Evolutionary conservation across 2,797 vertebrate species (phyloP), one percentile per base, ranked within the genome.

Genomic region (Poecile montanus): DNA sequence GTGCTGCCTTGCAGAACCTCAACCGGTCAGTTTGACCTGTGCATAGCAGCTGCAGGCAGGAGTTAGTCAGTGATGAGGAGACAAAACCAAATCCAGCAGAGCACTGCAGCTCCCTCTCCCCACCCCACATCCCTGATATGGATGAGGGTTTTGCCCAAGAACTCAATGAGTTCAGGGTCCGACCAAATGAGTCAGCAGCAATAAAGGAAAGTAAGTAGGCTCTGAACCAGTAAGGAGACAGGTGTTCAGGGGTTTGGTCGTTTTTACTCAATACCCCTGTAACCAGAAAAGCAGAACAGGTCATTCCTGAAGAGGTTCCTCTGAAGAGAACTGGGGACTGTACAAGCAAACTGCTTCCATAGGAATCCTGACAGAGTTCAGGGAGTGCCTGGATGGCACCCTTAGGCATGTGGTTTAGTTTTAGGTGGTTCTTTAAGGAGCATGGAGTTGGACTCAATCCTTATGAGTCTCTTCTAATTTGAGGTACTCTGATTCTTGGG

Each of bases 251-350:
- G 57, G 7, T 40, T 92, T 70, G 42, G 6, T n/a, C 17, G 0
- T 66, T 91, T 91, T 87, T 57, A 4, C n/a, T 89, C 26, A 18
- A 5, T 91, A 60, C 21, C 30, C 6, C 22, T 51, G 47, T 27
- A 85, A 58, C 26, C 60, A 72, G 77, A 74, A 95, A 71, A 92
- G 77, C 66, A 72, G 73, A 93, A 72, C 89, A 78, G 61, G 34
- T 83, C 4, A 0, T 77, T 91, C 70, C 42, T 95, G 70, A 93
- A 48, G 71, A 88, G 44, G 11, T 84, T 83, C 14, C 16, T 84
- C n/a, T 84, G 5, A 60, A 62, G 74, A 78, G 48, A 71, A 8
- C 50, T 66, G 13, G 23, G 88, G 72, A 61, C 73, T 91, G 34
- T 29, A 21, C 16, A 23, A 47, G 58, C 30, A 80, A 71, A 54